Conservation (phyloP, 1,140 invertebrate genomes). For the Matsumurasca onukii region DNA sequence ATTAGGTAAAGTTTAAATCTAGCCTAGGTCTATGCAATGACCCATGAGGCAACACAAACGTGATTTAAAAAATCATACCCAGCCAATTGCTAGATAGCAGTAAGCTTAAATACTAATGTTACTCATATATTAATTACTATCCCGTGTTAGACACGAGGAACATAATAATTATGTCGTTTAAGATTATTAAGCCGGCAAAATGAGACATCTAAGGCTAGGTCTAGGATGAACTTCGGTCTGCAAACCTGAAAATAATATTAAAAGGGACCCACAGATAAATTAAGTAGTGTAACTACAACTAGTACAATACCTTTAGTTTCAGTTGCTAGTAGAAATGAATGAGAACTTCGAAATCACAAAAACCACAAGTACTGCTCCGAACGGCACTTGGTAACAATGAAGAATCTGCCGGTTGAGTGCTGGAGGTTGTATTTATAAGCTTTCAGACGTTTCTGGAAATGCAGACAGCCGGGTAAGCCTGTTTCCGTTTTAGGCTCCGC, state of each 20-base stretch:
- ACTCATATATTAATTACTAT: too few relatives aligned
- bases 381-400: background rate
- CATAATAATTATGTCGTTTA: too few relatives aligned
- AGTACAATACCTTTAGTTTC: background rate
- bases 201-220: too few relatives aligned
- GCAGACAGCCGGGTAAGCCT: background rate
- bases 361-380: background rate
- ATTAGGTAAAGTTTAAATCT: too few relatives aligned
- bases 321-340: background rate
- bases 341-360: background rate
- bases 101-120: too few relatives aligned
- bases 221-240: too few relatives aligned
- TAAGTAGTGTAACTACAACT: background rate
- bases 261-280: background rate
- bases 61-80: too few relatives aligned
- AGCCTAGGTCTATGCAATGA: too few relatives aligned
- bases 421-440: conserved; percentile 18
- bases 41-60: too few relatives aligned
- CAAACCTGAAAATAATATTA: background rate
- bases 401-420: background rate
- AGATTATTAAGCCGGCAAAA: too few relatives aligned
- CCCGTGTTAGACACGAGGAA: too few relatives aligned
- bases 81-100: too few relatives aligned
- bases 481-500: conserved; percentile 24
- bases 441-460: background rate